A percentile compares a stretch with the other conserved stretches of the same genome.
These are phyloP conservation scores for Serinus canaria DNA, from an alignment of 2,113 vertebrate genomes.

Conservation along the genomic window DNA sequence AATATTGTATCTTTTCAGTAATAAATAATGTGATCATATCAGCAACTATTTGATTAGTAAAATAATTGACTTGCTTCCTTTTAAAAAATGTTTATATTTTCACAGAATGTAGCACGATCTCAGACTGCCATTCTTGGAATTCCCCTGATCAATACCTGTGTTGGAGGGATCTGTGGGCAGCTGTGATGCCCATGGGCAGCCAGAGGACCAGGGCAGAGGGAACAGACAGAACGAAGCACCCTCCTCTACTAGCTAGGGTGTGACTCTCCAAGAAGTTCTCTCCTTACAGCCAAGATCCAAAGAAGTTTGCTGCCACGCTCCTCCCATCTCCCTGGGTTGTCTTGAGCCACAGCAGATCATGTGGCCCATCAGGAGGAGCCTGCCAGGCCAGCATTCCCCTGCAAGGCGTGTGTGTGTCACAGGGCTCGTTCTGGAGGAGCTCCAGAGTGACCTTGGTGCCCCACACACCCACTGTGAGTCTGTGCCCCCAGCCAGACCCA, in stretches of 20 bases:
- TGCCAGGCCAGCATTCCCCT: not conserved
- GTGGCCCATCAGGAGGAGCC: not conserved
- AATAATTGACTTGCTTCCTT: not conserved
- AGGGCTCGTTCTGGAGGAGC: not conserved
- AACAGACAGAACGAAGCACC: accelerated
- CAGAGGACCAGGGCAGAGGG: not conserved
- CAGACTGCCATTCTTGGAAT: not conserved
- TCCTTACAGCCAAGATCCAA: not conserved
- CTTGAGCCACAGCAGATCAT: not conserved
- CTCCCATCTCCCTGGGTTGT: not conserved
- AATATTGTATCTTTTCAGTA: not conserved
- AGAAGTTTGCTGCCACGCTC: not conserved
- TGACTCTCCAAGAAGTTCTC: not conserved
- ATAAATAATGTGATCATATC: not conserved
- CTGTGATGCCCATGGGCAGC: not conserved
- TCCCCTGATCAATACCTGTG: not conserved
- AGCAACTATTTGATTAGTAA: not conserved
- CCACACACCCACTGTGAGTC: not conserved
- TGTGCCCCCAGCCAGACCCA: accelerated
- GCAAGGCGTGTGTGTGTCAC: not conserved
- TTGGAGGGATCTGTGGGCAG: not conserved
- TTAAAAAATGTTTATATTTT: not conserved
- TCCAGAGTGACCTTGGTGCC: accelerated
- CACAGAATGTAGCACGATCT: accelerated
- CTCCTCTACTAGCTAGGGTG: not conserved